A percentile compares a stretch with the other conserved stretches of the same genome.
Conservation (phyloP, 2,113 vertebrate genomes). For the Tauraco erythrolophus region DNA sequence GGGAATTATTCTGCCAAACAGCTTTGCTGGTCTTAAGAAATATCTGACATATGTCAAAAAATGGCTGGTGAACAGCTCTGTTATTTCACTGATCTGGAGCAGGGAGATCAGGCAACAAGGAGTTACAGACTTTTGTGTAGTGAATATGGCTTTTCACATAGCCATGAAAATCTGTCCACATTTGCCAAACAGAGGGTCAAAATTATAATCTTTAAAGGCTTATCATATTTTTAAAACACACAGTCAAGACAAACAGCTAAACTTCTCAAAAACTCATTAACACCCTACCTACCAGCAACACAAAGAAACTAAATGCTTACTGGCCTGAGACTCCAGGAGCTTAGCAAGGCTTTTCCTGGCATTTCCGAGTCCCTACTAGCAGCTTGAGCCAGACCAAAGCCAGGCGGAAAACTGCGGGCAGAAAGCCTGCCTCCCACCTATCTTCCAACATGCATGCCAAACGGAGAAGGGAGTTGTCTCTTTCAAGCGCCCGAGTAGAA, state of each 20-base stretch:
- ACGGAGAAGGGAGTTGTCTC: not conserved
- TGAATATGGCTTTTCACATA: not conserved
- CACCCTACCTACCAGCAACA: not conserved
- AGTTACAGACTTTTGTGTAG: not conserved
- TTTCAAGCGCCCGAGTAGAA: rapidly evolving
- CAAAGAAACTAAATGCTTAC: not conserved
- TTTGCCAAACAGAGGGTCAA: not conserved
- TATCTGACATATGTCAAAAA: not conserved
- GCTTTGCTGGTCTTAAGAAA: slow-evolving; percentile 1
- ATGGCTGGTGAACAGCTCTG: not conserved
- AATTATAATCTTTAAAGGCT: not conserved
- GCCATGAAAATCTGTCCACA: not conserved
- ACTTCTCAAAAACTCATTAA: not conserved
- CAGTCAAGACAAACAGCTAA: not conserved
- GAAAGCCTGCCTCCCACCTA: not conserved
- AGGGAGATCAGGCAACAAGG: not conserved
- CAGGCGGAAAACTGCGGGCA: not conserved
- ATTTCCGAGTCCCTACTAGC: not conserved
- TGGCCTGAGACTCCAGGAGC: not conserved
- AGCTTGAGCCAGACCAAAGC: not conserved
- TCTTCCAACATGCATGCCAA: not conserved
- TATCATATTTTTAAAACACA: not conserved
- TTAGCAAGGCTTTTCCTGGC: not conserved
- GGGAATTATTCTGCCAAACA: not conserved
- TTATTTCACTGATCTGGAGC: not conserved